These are phyloP conservation scores for Habroteleia sp. DNA, from an alignment of 2,888 invertebrate species.

Conservation along the genomic window DNA sequence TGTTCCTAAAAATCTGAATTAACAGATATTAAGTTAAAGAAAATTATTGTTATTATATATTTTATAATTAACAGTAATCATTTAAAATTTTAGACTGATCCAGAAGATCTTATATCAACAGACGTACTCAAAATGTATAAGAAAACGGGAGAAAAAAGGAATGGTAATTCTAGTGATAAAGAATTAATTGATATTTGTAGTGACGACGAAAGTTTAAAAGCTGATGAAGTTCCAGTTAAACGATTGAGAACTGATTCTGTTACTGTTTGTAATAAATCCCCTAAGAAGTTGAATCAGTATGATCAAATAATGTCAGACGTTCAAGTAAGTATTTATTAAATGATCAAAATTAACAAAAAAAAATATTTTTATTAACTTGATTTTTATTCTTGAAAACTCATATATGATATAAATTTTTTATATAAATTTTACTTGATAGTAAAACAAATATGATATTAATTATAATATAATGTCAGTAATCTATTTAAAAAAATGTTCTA, in stretches of 20 bases:
- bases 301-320: slow-evolving; percentile 18
- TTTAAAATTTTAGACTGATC: slow-evolving; percentile 69
- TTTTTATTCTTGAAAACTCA: neutral
- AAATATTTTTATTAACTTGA: neutral
- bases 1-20: no score
- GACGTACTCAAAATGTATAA: slow-evolving; percentile 82
- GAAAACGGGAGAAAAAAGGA: slow-evolving; percentile 71
- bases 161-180: slow-evolving; percentile 83
- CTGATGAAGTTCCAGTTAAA: slow-evolving; percentile 56
- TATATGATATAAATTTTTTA: no score
- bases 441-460: no score
- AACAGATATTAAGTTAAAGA: no score
- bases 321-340: slow-evolving; percentile 14
- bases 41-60: no score
- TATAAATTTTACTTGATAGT: no score
- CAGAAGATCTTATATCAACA: slow-evolving; percentile 77
- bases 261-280: slow-evolving; percentile 27
- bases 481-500: no score
- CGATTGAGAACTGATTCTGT: slow-evolving; percentile 36
- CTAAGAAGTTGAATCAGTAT: slow-evolving; percentile 27
- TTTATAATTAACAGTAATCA: no score
- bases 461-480: no score
- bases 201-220: slow-evolving; percentile 82
- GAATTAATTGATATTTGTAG: slow-evolving; percentile 91
- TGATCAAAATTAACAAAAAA: neutral